phyloP scores from a whole-genome alignment of 2,113 vertebrate genomes.

The Pycnonotus jocosus region DNA sequence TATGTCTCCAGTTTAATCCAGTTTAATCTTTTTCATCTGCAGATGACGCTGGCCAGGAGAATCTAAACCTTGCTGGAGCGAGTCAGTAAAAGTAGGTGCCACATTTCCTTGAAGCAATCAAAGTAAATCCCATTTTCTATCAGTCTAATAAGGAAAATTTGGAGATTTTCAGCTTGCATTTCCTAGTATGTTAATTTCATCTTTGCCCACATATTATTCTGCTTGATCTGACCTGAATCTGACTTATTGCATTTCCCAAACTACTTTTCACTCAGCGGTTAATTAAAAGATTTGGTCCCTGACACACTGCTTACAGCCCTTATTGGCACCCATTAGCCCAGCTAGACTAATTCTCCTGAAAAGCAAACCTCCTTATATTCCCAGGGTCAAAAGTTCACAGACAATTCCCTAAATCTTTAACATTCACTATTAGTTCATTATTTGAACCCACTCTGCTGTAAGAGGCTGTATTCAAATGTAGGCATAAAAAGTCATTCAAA shows the following conservation, averaged over 20 bases:
- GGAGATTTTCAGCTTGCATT: conserved; percentile 56
- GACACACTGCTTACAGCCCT: conserved; percentile 58
- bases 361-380: conserved; percentile 57
- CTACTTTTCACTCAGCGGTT: conserved; percentile 61
- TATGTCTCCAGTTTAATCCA: not conserved
- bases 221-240: conserved; percentile 71
- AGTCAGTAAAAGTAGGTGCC: not conserved
- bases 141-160: conserved; percentile 39
- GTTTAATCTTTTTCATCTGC: not conserved
- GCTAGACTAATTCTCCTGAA: conserved; percentile 58
- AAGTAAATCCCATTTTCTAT: conserved; percentile 29
- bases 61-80: not conserved
- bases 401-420: conserved; percentile 63
- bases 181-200: conserved; percentile 52
- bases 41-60: not conserved
- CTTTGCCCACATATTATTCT: conserved; percentile 42
- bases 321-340: conserved; percentile 61
- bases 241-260: conserved; percentile 55
- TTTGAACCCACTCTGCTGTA: conserved; percentile 44
- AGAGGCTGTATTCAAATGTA: conserved; percentile 41
- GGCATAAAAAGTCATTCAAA: conserved; percentile 21
- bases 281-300: conserved; percentile 67
- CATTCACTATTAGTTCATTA: conserved; percentile 61
- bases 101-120: not conserved
- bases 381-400: conserved; percentile 52